Base-by-base conservation (phyloP, 2,113 vertebrate species). In the Sporophila hypoxantha region DNA sequence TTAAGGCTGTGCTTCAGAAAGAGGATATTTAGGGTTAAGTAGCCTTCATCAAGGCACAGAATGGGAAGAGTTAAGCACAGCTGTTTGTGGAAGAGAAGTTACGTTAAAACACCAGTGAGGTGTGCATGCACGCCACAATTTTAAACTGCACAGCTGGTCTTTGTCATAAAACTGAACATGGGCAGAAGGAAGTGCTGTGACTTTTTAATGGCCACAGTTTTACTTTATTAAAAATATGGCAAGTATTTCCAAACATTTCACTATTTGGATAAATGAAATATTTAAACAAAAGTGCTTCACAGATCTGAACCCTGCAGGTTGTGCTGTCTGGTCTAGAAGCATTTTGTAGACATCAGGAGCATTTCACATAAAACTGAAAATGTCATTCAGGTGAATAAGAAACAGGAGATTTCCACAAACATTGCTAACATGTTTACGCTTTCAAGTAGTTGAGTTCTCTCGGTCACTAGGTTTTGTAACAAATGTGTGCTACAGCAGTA, bases 21-120 rank as follows among this genome's bases (percentile, higher is more conserved):
- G 27, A 93, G 78, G 82, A 95, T 92, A 65, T 93, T 94, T 76
- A 92, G 95, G 95, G 73, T 96, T 90, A 95, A 76, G 57, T 93
- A 94, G 97, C 97, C 97, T 97, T 96, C 73, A 66, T 82, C 93
- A 97, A 97, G 97, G 96, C 97, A 98, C 96, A 96, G 90, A 96
- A 97, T 84, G 85, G 86, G 88, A 93, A 92, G 46, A 96, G 89
- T 36, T 91, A 69, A 96, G 96, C 97, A 96, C 96, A 97, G 97
- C 96, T 65, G 76, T 96, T 78, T 95, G 90, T 92, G 95, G 85
- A 92, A 96, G 85, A 93, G 66, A 93, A 93, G 92, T 92, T 96
- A 92, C 76, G 25, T 97, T 97, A 94, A 97, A 91, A 95, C 94
- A 97, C 96, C 91, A 95, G 96, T 96, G 96, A 96, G 96, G 96